Conservation (phyloP, 2,113 vertebrate species). For the Paratilapia polleni region DNA sequence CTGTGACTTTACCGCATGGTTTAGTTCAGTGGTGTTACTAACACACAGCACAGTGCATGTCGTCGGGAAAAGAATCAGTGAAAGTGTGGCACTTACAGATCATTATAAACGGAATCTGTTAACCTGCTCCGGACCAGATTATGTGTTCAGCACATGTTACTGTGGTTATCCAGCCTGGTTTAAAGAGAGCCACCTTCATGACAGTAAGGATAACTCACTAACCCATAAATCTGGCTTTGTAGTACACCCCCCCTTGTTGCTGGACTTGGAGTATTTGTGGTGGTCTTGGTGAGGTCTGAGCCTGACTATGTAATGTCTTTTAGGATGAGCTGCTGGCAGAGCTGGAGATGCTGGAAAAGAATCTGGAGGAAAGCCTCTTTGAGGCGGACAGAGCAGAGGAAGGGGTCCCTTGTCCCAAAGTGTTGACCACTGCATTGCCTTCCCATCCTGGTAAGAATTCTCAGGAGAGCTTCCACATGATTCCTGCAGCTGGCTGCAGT, state of each 20-base stretch:
- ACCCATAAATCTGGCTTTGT: not conserved
- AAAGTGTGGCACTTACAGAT: not conserved
- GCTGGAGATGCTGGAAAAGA: slow-evolving; percentile 30
- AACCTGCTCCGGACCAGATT: not conserved
- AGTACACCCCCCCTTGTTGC: too few species aligned
- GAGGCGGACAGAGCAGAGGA: not conserved
- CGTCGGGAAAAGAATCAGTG: not conserved
- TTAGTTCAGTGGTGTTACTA: too few species aligned
- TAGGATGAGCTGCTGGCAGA: slow-evolving; percentile 43
- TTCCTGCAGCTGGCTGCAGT: not conserved
- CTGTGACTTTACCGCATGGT: not conserved
- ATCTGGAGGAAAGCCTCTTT: slow-evolving; percentile 1
- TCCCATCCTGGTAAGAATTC: slow-evolving; percentile 2
- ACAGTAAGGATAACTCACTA: not conserved
- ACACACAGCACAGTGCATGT: too few species aligned
- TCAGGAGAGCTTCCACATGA: not conserved
- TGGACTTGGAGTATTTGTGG: too few species aligned
- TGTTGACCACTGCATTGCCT: not conserved
- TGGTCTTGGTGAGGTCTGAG: too few species aligned
- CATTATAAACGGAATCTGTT: too few species aligned
- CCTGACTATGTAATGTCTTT: not conserved
- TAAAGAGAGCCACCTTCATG: not conserved
- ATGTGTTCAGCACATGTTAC: too few species aligned
- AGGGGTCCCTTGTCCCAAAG: accelerated
- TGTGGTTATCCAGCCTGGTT: not conserved